Evolutionary conservation across 2,888 invertebrate species (phyloP).

Genomic region (Drosophila cracens): DNA sequence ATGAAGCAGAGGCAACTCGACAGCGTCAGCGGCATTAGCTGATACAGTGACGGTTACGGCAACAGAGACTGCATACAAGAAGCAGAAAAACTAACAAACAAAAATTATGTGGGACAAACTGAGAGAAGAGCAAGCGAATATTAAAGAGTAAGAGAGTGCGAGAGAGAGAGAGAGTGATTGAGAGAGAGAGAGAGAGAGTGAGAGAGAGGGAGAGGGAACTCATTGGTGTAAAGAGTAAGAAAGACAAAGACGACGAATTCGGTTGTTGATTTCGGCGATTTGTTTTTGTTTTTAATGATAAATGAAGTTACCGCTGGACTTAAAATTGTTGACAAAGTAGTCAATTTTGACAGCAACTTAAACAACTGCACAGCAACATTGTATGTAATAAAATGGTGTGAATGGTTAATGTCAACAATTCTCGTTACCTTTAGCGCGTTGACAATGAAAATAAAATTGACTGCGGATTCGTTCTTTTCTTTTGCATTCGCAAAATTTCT

Average conservation of each 20-base stretch:
- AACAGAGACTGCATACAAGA: slow-evolving; percentile 50
- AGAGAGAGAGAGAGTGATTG: slow-evolving; percentile 20
- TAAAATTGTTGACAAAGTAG: slow-evolving; percentile 1
- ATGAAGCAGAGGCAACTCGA: slow-evolving; percentile 35
- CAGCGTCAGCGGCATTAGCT: slow-evolving; percentile 31
- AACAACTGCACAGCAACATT: neutral
- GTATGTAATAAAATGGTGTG: neutral
- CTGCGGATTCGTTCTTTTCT: neutral
- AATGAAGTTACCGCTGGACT: neutral
- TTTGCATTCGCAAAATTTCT: neutral
- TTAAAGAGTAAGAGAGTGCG: slow-evolving; percentile 5
- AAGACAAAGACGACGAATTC: slow-evolving; percentile 1
- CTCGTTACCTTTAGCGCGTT: neutral
- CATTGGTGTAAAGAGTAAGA: slow-evolving; percentile 13
- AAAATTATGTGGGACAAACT: slow-evolving; percentile 78
- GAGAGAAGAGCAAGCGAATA: slow-evolving; percentile 38
- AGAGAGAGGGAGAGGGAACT: slow-evolving; percentile 14
- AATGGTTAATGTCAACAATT: neutral
- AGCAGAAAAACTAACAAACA: slow-evolving; percentile 79
- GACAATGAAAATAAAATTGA: neutral
- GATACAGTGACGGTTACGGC: slow-evolving; percentile 21
- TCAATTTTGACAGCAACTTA: neutral
- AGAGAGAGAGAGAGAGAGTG: slow-evolving; percentile 4
- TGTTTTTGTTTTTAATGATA: neutral
- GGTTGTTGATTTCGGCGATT: slow-evolving; percentile 1